Conservation (phyloP, 2,888 invertebrate species). For the Subacronicta megacephala region DNA sequence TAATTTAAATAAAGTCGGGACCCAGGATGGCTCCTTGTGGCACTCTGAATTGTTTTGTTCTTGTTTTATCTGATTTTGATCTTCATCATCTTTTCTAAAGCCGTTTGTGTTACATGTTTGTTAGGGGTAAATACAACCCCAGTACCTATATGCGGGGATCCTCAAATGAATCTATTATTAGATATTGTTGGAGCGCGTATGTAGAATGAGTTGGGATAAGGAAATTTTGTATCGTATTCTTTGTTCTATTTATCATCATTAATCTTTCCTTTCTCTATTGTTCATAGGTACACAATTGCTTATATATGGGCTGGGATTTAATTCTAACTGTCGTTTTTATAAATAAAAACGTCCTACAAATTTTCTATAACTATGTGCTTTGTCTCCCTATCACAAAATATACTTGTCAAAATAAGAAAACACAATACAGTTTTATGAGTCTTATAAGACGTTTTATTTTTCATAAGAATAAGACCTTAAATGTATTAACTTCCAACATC, state of each 20-base stretch:
- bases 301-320: no score
- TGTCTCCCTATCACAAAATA: no score
- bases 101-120: conserved; percentile 40
- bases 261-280: conserved; percentile 18
- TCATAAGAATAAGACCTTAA: no score
- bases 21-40: conserved; percentile 45
- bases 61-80: conserved; percentile 40
- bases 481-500: no score
- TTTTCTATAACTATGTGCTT: no score
- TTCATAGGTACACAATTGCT: conserved; percentile 2
- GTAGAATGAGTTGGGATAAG: conserved; percentile 28
- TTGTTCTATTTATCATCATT: conserved; percentile 27
- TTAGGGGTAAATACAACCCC: conserved; percentile 12
- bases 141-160: conserved; percentile 2
- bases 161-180: conserved; percentile 36
- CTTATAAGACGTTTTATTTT: no score
- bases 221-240: conserved; percentile 28
- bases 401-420: no score
- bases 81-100: conserved; percentile 31
- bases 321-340: no score
- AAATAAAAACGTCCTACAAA: no score
- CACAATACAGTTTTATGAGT: no score
- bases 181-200: conserved; percentile 36
- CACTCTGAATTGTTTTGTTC: conserved; percentile 42
- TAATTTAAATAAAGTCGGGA: conserved; percentile 69